Evolutionary conservation across 2,113 vertebrate genomes (phyloP).

Genomic region (Pangasianodon gigas): DNA sequence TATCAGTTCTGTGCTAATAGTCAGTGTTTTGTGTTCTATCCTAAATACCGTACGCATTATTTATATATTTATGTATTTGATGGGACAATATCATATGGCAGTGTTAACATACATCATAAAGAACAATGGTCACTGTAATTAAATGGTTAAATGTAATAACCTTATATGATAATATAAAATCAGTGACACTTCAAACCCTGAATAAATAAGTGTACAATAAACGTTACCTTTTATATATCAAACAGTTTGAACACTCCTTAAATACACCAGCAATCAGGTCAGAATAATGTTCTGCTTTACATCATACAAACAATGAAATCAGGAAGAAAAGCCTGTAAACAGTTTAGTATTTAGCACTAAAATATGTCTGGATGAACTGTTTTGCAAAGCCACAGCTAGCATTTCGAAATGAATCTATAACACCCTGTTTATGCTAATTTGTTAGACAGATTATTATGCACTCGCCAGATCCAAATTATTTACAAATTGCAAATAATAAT

Average conservation of each 20-base stretch:
- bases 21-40: not conserved
- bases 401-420: not conserved
- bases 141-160: not conserved
- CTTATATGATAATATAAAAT: too few relatives aligned
- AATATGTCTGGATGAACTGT: not conserved
- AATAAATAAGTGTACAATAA: slow-evolving; percentile 56
- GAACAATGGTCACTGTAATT: not conserved
- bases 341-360: too few relatives aligned
- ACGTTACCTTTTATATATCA: slow-evolving; percentile 70
- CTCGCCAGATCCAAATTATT: not conserved
- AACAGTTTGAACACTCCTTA: slow-evolving; percentile 63
- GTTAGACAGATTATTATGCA: not conserved
- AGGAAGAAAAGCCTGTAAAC: not conserved
- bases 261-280: not conserved
- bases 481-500: not conserved
- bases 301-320: not conserved
- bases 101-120: not conserved
- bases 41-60: not conserved
- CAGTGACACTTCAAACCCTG: not conserved
- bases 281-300: not conserved
- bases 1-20: not conserved
- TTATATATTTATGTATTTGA: not conserved
- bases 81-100: not conserved
- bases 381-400: not conserved
- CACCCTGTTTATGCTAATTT: not conserved